Base-by-base conservation (phyloP, 2,797 vertebrate species). In the Periparus ater region DNA sequence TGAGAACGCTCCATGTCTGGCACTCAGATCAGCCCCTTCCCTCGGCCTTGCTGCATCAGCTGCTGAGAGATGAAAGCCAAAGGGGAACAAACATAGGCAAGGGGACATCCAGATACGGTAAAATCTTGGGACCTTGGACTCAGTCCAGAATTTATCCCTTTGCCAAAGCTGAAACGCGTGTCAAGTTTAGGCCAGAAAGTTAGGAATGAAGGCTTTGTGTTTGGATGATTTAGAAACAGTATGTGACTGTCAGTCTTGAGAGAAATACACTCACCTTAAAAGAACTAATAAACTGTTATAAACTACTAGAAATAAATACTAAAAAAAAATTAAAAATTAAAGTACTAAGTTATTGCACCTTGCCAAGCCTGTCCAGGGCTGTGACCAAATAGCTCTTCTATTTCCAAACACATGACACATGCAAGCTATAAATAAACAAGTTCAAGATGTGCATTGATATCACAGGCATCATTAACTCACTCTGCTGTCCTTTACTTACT, bases 41-140 rank as follows among this genome's bases (percentile, higher is more conserved):
- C 57, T 67, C 67, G 45, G 66, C 1, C 0, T 1, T 20, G 55
- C 78, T 85, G 90, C 93, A 87, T 4, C 66, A 73, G 60, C 74
- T 36, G 38, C 14, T 14, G 60, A 12, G 44, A 93, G 80, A 68
- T 36, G 44, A 77, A 79, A 91, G 74, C 85, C 60, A 74, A 88
- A 88, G 51, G 62, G 50, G 47, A 88, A 60, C 58, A 75, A 38
- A 55, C 2, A 0, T 65, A 86, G 54, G 54, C 90, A 88, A 95
- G 40, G 62, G 77, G 36, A 94, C 86, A 72, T 20, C 91, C 93
- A 96, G 58, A 96, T 91, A 91, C 68, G 84, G 95, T 61, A 83
- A 96, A 93, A 88, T 91, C 91, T 76, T 27, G 17, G 63, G 40
- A 53, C 51, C 42, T 58, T 91, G 89, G 78, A 68, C n/a, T 30